These are phyloP conservation scores for Brachyopa scutellaris DNA, from an alignment of 2,888 invertebrate species.

Conservation along the genomic window DNA sequence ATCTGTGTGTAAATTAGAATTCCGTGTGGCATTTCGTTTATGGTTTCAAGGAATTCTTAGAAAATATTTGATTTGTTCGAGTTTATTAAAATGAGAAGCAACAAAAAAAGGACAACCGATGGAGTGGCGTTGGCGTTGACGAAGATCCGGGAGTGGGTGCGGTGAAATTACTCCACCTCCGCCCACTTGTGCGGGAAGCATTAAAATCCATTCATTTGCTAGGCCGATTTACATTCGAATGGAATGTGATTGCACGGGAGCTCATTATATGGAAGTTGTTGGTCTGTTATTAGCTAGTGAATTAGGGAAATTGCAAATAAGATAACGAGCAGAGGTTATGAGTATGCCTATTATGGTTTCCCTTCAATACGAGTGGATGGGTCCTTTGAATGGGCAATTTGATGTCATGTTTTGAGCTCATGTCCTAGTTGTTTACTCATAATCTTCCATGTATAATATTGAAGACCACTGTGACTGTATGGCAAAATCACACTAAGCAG, in stretches of 20 bases:
- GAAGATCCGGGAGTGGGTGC: neutral
- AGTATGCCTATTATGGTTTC: neutral
- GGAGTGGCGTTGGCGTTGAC: neutral
- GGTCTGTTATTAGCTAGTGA: conserved; percentile 15
- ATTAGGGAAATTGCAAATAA: neutral
- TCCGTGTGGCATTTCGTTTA: conserved; percentile 47
- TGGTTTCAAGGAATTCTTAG: conserved; percentile 16
- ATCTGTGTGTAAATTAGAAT: conserved; percentile 57
- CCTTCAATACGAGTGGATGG: too few species aligned
- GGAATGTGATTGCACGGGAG: conserved; percentile 14
- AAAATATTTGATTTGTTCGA: conserved; percentile 59
- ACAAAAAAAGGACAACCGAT: neutral
- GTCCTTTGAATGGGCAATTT: too few species aligned
- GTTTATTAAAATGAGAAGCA: conserved; percentile 48
- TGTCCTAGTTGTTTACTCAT: too few species aligned
- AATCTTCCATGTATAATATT: too few species aligned
- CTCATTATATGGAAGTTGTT: conserved; percentile 10
- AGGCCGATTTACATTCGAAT: conserved; percentile 32
- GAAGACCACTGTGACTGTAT: too few species aligned
- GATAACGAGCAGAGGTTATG: neutral
- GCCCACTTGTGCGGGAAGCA: neutral
- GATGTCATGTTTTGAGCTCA: too few species aligned
- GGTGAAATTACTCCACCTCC: neutral
- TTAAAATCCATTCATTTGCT: conserved; percentile 5
- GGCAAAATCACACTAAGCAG: too few species aligned